Base-by-base conservation (phyloP, 2,797 vertebrate genomes). In the Chanos chanos region DNA sequence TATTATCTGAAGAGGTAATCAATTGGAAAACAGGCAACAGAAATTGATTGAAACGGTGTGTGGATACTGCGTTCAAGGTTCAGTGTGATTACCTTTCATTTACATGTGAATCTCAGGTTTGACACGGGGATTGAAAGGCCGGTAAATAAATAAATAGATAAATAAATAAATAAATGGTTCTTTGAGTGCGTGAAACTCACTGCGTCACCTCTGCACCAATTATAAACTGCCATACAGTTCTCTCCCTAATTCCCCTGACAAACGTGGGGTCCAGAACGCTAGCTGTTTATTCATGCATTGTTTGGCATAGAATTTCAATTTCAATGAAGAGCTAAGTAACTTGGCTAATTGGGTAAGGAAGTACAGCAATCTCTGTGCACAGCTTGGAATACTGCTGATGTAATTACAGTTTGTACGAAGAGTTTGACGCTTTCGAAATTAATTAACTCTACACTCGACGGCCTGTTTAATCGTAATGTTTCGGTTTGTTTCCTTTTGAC, bases 31-130 rank as follows among this genome's bases (percentile, higher is more conserved):
- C 81, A 68, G 67, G 40, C 64, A 78, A 75, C 69, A 77, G 64
- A 85, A 83, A 88, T 84, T 85, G 82, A 89, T 87, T 88, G 86
- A 59, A 74, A 84, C 83, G 80, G 61, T 81, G 80, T 78, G n/a
- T 80, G 74, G 78, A 81, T 78, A 80, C 68, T 71, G 36, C 62
- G 53, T 70, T 68, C 72, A 86, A 64, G 68, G 81, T 65, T 47
- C 40, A 24, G 21, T 33, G 22, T 66, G 64, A 76, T 84, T 81
- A 73, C 76, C 78, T 86, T 86, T 80, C 78, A 88, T 87, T 87
- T 87, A 80, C 83, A 87, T 89, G 82, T 83, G 79, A 81, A 88
- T 86, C 84, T 87, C 78, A 80, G 85, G 83, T 88, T 89, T 87
- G 81, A 82, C 83, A 78, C 70, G 70, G 76, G 81, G 85, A 70